A percentile compares a stretch with the other conserved stretches of the same genome.
These are phyloP conservation scores for Isurus oxyrinchus DNA, from an alignment of 2,113 vertebrate species.

Conservation along the genomic window DNA sequence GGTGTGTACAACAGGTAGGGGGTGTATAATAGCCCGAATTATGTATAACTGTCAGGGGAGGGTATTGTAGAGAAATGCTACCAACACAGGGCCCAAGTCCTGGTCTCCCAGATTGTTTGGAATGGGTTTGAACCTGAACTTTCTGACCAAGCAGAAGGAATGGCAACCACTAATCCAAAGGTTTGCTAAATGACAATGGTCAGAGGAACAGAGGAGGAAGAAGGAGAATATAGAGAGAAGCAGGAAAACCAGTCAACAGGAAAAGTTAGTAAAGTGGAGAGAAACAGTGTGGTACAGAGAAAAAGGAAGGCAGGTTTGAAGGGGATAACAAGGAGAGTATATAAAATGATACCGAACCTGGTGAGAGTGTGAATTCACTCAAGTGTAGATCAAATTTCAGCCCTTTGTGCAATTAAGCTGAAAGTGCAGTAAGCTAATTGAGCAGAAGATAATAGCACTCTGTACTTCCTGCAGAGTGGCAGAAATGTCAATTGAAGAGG, in stretches of 20 bases:
- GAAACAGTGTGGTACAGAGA: not conserved
- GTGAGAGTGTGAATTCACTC: slow-evolving; percentile 9
- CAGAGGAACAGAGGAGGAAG: not conserved
- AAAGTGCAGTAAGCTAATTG: slow-evolving; percentile 85
- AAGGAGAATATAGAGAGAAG: not conserved
- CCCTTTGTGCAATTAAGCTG: slow-evolving; percentile 71
- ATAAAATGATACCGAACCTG: not conserved
- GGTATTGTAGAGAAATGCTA: not conserved
- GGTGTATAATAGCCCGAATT: not conserved
- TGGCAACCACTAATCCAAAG: not conserved
- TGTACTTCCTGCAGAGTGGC: slow-evolving; percentile 58
- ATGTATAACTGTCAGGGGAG: not conserved
- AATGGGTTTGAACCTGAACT: not conserved
- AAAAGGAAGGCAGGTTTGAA: not conserved
- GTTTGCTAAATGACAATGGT: not conserved
- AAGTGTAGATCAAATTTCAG: slow-evolving; percentile 55
- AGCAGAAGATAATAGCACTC: slow-evolving; percentile 79
- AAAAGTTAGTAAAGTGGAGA: not conserved
- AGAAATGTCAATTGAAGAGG: slow-evolving; percentile 63
- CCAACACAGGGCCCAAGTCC: not conserved
- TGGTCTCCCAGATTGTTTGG: not conserved
- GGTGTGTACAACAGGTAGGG: not conserved
- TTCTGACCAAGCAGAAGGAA: not conserved
- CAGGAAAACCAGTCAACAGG: no score
- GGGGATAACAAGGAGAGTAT: not conserved